These are phyloP conservation scores for Cartodere bifasciata DNA, from an alignment of 2,888 invertebrate genomes.

Conservation along the genomic window DNA sequence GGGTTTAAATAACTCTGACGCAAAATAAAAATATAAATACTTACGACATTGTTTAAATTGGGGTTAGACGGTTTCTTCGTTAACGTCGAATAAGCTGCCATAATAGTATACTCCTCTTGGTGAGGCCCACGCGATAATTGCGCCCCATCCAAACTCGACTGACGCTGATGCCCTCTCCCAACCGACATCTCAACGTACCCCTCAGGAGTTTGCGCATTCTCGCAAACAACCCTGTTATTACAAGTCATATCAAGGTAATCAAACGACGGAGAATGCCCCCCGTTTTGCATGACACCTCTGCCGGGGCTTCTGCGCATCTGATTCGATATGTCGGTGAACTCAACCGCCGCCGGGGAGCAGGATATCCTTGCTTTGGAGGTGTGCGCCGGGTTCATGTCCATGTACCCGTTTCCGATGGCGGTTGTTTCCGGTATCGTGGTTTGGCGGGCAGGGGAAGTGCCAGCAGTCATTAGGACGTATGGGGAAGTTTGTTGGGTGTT, in stretches of 20 bases:
- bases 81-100: slow-evolving; percentile 29
- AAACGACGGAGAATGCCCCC: slow-evolving; percentile 4
- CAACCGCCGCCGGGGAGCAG: slow-evolving; percentile 6
- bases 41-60: slow-evolving; percentile 22
- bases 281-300: slow-evolving; percentile 5
- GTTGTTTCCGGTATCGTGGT: slow-evolving; percentile 2
- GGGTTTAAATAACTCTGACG: too few species aligned
- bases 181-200: slow-evolving; percentile 56
- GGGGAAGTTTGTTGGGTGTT: slow-evolving; percentile 33
- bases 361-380: slow-evolving; percentile 4
- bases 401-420: slow-evolving; percentile 26
- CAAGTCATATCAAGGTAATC: slow-evolving; percentile 36
- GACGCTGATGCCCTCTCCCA: slow-evolving; percentile 28
- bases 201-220: slow-evolving; percentile 34
- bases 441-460: slow-evolving; percentile 13
- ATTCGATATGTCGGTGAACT: slow-evolving; percentile 12
- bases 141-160: slow-evolving; percentile 27
- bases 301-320: slow-evolving; percentile 17
- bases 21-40: too few species aligned
- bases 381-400: slow-evolving; percentile 29
- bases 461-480: slow-evolving; percentile 22
- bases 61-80: slow-evolving; percentile 21
- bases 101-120: slow-evolving; percentile 42
- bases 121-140: slow-evolving; percentile 18
- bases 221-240: slow-evolving; percentile 15